Evolutionary conservation across 2,888 invertebrate species (phyloP), one percentile per base, ranked within the genome.

Genomic region (Isotomurus palustris): DNA sequence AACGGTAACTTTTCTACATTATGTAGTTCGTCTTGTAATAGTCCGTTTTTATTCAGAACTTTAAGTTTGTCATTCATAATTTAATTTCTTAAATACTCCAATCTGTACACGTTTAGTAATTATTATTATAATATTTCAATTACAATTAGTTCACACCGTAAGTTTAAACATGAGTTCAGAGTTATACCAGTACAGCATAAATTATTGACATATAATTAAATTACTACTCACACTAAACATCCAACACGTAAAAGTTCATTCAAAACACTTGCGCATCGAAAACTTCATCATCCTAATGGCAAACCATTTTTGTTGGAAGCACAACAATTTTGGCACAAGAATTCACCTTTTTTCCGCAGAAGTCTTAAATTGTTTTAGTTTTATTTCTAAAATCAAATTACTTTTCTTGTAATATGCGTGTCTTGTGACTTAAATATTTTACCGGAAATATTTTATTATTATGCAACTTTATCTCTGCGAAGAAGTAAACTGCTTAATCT

Each of bases 311-410:
- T 50, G 36, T 45, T 65, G 67, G 67, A 67, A 67, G 67, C 67
- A 67, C 67, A 62, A 64, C 58, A 56, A 60, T 64, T 59, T 66
- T 67, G 67, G 67, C 64, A 67, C 67, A 60, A 56, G 53, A 67
- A 67, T 67, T 64, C 67, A 66, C 64, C 41, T 60, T 35, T 56
- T 24, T 57, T 55, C 29, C n/a, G n/a, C n/a, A 12, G 35, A 44
- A 57, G 38, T 45, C 47, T 48, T 55, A 48, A 40, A 12, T 47
- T 21, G 3, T 41, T 19, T 28, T 22, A 29, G 6, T 6, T 19
- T 44, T n/a, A 17, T 40, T 32, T 32, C 14, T 10, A 32, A 32
- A 8, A n/a, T n/a, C n/a, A n/a, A n/a, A n/a, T n/a, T n/a, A n/a
- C n/a, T n/a, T n/a, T n/a, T n/a, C n/a, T n/a, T n/a, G n/a, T n/a